Base-by-base conservation (phyloP, 2,113 vertebrate genomes). In the Nannobrachium achirus region DNA sequence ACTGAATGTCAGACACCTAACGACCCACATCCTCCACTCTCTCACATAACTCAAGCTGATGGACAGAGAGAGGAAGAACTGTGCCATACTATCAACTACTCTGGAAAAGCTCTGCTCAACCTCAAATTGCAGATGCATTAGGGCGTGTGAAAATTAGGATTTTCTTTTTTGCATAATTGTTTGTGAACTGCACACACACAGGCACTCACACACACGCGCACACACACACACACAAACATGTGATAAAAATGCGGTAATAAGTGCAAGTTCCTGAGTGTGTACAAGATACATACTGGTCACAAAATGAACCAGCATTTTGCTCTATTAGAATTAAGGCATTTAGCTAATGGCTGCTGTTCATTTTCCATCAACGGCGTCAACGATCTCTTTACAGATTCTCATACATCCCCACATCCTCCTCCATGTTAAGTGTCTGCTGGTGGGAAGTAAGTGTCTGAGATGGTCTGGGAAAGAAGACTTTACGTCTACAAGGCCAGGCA, bases 401-500 rank as follows among this genome's bases (percentile, higher is more conserved):
- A 69, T 52, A 59, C 5, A 1, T 68, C 38, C 4, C 1, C 66
- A 73, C 78, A 75, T 74, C 88, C 81, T 52, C 56, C 44, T 50
- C 63, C 61, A 6, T 51, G 49, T 40, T 9, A 25, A 69, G 71
- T 64, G 64, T 77, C 68, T 65, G 55, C 62, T 60, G 59, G 20
- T 65, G 74, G 79, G 73, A 87, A 76, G 66, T 68, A 65, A 46
- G 68, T 75, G 61, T 69, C 71, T 81, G 70, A 61, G 44, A 69
- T 82, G 75, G 38, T 85, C 73, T 79, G 16, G 20, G 65, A 76
- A 55, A 3, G 41, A 55, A 3, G 41, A 62, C 64, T 78, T 82
- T 69, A 25, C 68, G 72, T 78, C 67, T 77, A 89, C 85, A 93
- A 86, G 82, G 84, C 82, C 60, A 74, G 86, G 66, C 85, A 89